Evolutionary conservation across 2,888 invertebrate species (phyloP), one percentile per base, ranked within the genome.

Genomic region (Phasia obesa): DNA sequence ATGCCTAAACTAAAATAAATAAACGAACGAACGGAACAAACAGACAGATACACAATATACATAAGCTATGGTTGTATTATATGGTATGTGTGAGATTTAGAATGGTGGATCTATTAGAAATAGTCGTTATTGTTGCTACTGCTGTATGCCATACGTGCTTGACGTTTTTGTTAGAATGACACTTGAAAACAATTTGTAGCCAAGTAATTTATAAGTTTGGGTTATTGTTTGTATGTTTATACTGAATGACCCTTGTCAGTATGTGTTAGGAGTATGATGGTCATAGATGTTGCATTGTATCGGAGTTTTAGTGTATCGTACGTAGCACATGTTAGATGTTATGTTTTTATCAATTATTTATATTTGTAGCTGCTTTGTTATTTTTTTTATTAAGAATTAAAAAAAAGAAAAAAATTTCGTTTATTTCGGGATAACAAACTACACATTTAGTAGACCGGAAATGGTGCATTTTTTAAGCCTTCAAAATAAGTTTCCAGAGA

Each of bases 131-230:
- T 80, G 19, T 15, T 53, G 47, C 17, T 60, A 38, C 53, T 70
- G 49, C 49, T 31, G 38, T 35, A 38, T 47, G 60, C 27, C 31
- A 57, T 35, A 53, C 42, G 55, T 42, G 59, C 27, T 49, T 47
- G 44, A 81, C 69, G 57, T 73, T 81, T 73, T 64, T 81, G 55
- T 75, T 65, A n/a, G 31, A 74, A 57, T 77, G 77, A 77, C 79
- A 85, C 85, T 85, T 74, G 81, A 82, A 84, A 85, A 80, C 77
- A 84, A 85, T 82, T 85, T 84, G 84, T 82, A 82, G 67, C 67
- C 74, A 73, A 84, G 82, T 80, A 82, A 80, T 84, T 85, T 84
- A 85, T 79, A 82, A 73, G 79, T 70, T 77, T 57, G 74, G 74
- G 31, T 11, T 47, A 15, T 53, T 65, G 49, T 51, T 65, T 65